phyloP scores from a whole-genome alignment of 1,140 invertebrate genomes.

The Callitettix versicolor region DNA sequence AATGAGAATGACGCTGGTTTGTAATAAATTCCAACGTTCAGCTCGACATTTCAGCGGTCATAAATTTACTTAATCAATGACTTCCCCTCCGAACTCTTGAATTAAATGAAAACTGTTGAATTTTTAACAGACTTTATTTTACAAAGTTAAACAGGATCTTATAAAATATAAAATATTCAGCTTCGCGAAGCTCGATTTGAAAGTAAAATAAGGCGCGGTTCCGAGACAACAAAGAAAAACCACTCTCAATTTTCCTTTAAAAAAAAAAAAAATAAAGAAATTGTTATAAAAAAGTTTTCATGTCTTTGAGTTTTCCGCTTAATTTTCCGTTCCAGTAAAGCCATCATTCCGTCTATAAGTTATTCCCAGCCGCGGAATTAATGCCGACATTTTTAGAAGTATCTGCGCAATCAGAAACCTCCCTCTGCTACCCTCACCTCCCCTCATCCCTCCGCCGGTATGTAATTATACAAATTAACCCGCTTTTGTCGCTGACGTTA shows the following conservation, averaged over 20 bases:
- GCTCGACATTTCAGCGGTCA: too few species aligned
- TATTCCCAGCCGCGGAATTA: constrained; percentile 2
- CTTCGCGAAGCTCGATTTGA: constrained; percentile 2
- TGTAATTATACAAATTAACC: constrained; percentile 1
- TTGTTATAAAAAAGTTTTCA: constrained; percentile 9
- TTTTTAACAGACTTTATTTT: too few species aligned
- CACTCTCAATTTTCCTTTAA: constrained; percentile 1
- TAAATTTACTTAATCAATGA: too few species aligned
- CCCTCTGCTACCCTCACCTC: background rate
- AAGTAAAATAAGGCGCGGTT: constrained; percentile 5
- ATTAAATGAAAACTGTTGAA: too few species aligned
- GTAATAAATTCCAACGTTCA: too few species aligned
- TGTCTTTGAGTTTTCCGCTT: constrained; percentile 3
- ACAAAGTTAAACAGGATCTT: too few species aligned
- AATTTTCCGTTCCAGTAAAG: background rate
- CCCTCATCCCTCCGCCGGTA: background rate
- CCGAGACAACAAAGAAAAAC: background rate
- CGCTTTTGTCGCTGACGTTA: too few species aligned
- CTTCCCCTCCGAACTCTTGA: too few species aligned
- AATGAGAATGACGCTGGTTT: too few species aligned
- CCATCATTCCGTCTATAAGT: constrained; percentile 6
- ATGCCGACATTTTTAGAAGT: constrained; percentile 8
- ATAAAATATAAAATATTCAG: background rate
- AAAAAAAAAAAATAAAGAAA: background rate
- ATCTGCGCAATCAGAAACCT: background rate